These are phyloP conservation scores for Eupeodes latifasciatus DNA, from an alignment of 2,888 invertebrate genomes.

Conservation along the genomic window DNA sequence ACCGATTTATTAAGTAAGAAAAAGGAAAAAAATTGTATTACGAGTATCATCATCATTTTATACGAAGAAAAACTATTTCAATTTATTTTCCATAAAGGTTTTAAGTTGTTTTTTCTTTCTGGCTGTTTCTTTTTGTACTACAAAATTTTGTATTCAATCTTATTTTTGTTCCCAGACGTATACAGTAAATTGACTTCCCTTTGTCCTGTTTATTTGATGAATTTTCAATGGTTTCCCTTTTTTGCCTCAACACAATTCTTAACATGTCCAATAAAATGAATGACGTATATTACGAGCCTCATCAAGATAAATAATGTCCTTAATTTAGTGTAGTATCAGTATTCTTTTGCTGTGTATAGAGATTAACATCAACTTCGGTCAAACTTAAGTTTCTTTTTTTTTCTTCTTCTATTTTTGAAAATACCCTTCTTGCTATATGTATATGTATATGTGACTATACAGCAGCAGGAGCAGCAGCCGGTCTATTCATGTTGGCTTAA, in stretches of 20 bases:
- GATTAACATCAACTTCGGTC: conserved; percentile 55
- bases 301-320: conserved; percentile 62
- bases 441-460: too few relatives aligned
- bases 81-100: conserved; percentile 1
- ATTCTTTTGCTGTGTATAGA: conserved; percentile 26
- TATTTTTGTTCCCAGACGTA: not conserved
- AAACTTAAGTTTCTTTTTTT: conserved; percentile 15
- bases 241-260: conserved; percentile 36
- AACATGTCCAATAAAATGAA: conserved; percentile 53
- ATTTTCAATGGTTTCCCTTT: conserved; percentile 40
- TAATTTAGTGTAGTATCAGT: conserved; percentile 26
- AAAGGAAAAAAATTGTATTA: not conserved
- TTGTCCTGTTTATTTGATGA: conserved; percentile 23
- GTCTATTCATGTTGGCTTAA: conserved; percentile 49
- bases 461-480: conserved; percentile 6
- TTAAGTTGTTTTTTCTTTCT: not conserved
- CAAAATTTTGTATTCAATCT: not conserved
- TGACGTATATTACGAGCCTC: conserved; percentile 60
- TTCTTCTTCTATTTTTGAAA: not conserved
- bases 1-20: not conserved
- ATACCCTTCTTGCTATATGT: not conserved
- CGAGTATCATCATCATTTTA: not conserved
- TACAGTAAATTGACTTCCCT: conserved; percentile 6
- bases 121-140: not conserved
- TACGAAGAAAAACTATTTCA: not conserved